Conservation (phyloP, 1,140 invertebrate species). For the Aphidius ervi region DNA sequence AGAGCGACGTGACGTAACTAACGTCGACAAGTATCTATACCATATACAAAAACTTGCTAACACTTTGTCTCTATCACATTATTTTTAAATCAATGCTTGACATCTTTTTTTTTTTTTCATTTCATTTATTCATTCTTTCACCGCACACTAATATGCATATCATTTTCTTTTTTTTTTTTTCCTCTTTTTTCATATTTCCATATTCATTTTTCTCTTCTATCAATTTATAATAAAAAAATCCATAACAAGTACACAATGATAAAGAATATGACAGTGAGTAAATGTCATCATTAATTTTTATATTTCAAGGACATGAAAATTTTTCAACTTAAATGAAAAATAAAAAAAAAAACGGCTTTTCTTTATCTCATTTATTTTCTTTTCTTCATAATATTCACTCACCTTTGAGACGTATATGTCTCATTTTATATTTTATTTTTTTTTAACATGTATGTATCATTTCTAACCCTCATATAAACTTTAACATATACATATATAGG, state of each 20-base stretch:
- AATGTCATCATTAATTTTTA: too few species aligned
- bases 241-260: too few species aligned
- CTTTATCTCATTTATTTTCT: neutral
- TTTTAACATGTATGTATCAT: constrained; percentile 12
- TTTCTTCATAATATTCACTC: too few species aligned
- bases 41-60: neutral
- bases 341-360: too few species aligned
- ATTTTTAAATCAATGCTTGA: neutral
- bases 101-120: constrained; percentile 2
- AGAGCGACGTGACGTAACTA: constrained; percentile 6
- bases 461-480: constrained; percentile 16
- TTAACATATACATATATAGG: neutral
- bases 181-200: constrained; percentile 9
- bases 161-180: neutral
- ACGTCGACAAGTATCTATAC: constrained; percentile 6
- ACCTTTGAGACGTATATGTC: neutral
- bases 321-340: too few species aligned
- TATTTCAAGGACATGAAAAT: too few species aligned
- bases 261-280: too few species aligned
- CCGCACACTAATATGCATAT: too few species aligned
- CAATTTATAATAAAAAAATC: too few species aligned
- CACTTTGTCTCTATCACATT: constrained; percentile 10
- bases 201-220: neutral
- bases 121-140: too few species aligned
- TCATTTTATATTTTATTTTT: constrained; percentile 8